Evolutionary conservation across 2,797 vertebrate species (phyloP), one percentile per base, ranked within the genome.

Genomic region (Coccyzus lansbergi): DNA sequence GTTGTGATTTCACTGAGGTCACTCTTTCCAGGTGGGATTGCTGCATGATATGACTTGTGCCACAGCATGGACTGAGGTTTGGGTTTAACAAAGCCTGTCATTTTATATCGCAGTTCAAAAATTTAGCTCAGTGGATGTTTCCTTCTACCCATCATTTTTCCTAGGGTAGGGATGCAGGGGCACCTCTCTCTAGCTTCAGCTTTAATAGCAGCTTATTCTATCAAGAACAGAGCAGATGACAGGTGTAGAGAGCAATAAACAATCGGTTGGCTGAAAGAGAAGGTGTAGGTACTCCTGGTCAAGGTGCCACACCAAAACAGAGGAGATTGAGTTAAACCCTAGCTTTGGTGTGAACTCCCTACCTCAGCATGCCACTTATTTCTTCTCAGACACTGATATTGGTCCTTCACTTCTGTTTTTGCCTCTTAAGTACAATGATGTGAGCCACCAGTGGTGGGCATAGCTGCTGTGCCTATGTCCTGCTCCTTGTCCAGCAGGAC

Each of bases 1-100:
- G 31, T 16, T 63, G 78, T 77, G 75, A 64, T 38, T 91, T 82
- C 10, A 4, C 80, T 64, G 48, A 79, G 63, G 74, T 79, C 25
- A 4, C 13, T 19, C 44, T 72, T 72, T 83, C 40, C 26, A 81
- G 75, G 67, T 20, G 62, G 67, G 59, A 76, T 71, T 51, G 70
- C 49, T 0, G 0, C 6, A 3, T 72, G 63, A 63, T 40, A 33
- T 64, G 58, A 53, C 60, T 75, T 48, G 48, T 82, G 80, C 70
- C 83, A 49, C 60, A 80, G 70, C 53, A 14, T 17, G 81, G 74
- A 19, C 49, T 0, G 8, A 76, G 59, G 46, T 49, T 31, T 44
- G 44, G 29, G 38, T 90, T 93, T 84, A 92, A 88, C 67, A 83
- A 94, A 92, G 21, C 52, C 70, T 80, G 55, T 90, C 17, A 44